phyloP scores from a whole-genome alignment of 2,113 vertebrate genomes.

The Todiramphus saurophagus region DNA sequence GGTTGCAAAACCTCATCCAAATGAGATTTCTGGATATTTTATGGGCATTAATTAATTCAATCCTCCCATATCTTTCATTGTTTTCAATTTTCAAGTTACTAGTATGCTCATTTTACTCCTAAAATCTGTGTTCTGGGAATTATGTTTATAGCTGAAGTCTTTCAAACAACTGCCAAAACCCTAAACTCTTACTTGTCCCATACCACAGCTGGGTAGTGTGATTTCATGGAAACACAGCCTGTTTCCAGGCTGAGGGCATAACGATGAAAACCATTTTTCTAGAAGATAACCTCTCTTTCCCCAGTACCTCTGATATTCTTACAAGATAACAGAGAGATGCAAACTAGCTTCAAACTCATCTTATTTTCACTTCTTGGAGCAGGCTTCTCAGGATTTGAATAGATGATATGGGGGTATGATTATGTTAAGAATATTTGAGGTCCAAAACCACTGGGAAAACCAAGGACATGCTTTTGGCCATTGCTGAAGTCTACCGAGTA shows the following conservation, averaged over 20 bases:
- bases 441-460: background rate
- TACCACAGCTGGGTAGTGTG: background rate
- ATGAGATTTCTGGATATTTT: background rate
- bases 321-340: background rate
- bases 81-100: background rate
- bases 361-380: background rate
- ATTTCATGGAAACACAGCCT: conserved; percentile 34
- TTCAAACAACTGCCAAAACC: conserved; percentile 51
- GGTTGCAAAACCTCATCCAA: background rate
- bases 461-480: background rate
- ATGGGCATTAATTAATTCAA: background rate
- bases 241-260: background rate
- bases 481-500: background rate
- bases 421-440: background rate
- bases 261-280: background rate
- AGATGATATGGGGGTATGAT: background rate
- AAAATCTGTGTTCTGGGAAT: background rate
- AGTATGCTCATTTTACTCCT: background rate
- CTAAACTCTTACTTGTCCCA: conserved; percentile 7
- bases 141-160: conserved; percentile 25
- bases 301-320: background rate
- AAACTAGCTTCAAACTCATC: background rate
- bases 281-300: background rate
- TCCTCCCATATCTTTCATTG: background rate
- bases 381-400: background rate